A percentile compares a stretch with the other conserved stretches of the same genome.
Conservation (phyloP, 2,888 invertebrate species). For the Apamea sordens region DNA sequence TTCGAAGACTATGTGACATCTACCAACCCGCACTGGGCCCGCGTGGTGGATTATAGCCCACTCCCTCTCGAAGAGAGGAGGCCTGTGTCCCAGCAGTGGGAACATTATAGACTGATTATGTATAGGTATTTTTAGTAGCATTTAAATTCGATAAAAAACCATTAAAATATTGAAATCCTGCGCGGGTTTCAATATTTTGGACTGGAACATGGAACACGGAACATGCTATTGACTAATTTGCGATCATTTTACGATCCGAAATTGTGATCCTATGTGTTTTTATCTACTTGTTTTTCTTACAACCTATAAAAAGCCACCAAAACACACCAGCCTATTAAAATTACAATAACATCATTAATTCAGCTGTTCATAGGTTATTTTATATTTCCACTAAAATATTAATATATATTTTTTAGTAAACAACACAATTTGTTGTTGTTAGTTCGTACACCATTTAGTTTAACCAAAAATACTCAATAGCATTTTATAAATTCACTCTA, state of each 20-base stretch:
- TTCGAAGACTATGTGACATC: too few relatives aligned
- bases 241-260: neutral
- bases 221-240: neutral
- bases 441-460: neutral
- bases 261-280: neutral
- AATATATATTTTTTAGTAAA: neutral
- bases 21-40: too few relatives aligned
- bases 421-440: neutral
- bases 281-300: neutral
- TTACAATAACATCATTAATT: conserved; percentile 8
- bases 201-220: too few relatives aligned
- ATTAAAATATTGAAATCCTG: neutral
- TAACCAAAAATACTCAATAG: neutral
- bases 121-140: neutral
- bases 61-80: too few relatives aligned
- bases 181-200: neutral
- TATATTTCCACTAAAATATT: neutral
- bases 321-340: neutral
- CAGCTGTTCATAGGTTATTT: neutral
- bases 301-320: neutral
- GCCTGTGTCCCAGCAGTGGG: too few relatives aligned
- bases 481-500: neutral
- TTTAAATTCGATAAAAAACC: neutral
- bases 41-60: too few relatives aligned
- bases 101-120: too few relatives aligned